Base-by-base conservation (phyloP, 2,888 invertebrate species). In the Panopea generosa region DNA sequence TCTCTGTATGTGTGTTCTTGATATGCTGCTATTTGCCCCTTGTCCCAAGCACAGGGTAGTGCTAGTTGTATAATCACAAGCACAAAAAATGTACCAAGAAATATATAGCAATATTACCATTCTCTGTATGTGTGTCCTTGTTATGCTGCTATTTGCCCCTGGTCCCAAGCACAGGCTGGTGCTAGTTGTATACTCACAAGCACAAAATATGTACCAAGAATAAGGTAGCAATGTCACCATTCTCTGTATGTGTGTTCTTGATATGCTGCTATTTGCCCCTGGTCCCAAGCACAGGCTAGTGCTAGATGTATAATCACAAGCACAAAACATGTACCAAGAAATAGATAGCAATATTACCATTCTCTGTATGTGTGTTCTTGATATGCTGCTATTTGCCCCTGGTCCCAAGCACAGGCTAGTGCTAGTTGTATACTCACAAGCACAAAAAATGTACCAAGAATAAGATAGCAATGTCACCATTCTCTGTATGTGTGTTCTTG, bases 401-500 rank as follows among this genome's bases (percentile, higher is more conserved):
- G 33, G 52, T 62, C 62, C 50, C 56, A 65, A 65, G 65, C 56
- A 63, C 38, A 63, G 26, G 43, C 63, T 43, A 43, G 53, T 53
- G 63, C 53, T 63, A 43, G 53, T 63, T n/a, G 1, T 38, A 56
- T 29, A 20, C n/a, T 3, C 16, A 53, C 40, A 27, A 62, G 62
- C 62, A 62, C 62, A 50, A 22, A 50, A n/a, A 2, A 50, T 50
- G 62, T 62, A 62, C 62, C 62, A 50, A 50, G 50, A 38, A 62
- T 1, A 18, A 52, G 62, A 38, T 50, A 33, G 26, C 24, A 22
- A 20, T 9, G 11, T 50, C 24, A 24, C 24, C 20, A 9, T 57
- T 18, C 22, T n/a, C 22, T 7, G n/a, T 22, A 20, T 24, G 33
- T 33, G 4, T 33, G 6, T 33, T 33, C 11, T 33, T 33, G 4